Evolutionary conservation across 2,888 invertebrate species (phyloP).

Genomic region (Tromatobia lineatoria): DNA sequence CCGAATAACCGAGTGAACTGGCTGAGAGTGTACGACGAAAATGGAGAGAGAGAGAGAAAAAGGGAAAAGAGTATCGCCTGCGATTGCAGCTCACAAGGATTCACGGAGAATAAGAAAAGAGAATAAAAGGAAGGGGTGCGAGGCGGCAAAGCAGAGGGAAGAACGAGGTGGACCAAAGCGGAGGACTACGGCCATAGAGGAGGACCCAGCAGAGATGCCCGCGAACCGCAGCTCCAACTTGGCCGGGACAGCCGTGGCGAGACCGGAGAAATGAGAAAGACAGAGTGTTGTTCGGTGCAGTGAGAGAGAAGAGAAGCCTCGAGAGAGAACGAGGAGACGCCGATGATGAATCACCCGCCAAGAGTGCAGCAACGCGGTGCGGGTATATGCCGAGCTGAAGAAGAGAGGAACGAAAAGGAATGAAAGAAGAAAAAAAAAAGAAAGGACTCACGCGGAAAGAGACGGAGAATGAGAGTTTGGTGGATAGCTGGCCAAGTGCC

Average conservation of each 20-base stretch:
- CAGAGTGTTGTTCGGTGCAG: slow-evolving; percentile 12
- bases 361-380: slow-evolving; percentile 67
- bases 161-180: slow-evolving; percentile 54
- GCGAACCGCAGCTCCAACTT: slow-evolving; percentile 56
- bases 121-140: slow-evolving; percentile 44
- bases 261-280: slow-evolving; percentile 65
- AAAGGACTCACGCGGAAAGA: slow-evolving; percentile 51
- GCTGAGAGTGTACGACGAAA: not conserved
- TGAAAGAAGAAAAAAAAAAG: slow-evolving; percentile 47
- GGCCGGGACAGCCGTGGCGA: slow-evolving; percentile 65
- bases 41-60: slow-evolving; percentile 26
- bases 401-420: slow-evolving; percentile 68
- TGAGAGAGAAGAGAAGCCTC: slow-evolving; percentile 39
- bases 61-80: slow-evolving; percentile 38
- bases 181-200: slow-evolving; percentile 32
- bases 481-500: slow-evolving; percentile 64
- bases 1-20: slow-evolving; percentile 56
- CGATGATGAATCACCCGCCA: slow-evolving; percentile 82
- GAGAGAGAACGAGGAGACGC: slow-evolving; percentile 73
- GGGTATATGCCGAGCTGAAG: slow-evolving; percentile 67
- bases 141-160: slow-evolving; percentile 62
- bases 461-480: slow-evolving; percentile 53
- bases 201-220: slow-evolving; percentile 50
- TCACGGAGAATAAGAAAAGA: slow-evolving; percentile 26
- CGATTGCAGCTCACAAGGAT: slow-evolving; percentile 62